phyloP scores from a whole-genome alignment of 2,797 vertebrate genomes.

The Tolypeutes matacus region DNA sequence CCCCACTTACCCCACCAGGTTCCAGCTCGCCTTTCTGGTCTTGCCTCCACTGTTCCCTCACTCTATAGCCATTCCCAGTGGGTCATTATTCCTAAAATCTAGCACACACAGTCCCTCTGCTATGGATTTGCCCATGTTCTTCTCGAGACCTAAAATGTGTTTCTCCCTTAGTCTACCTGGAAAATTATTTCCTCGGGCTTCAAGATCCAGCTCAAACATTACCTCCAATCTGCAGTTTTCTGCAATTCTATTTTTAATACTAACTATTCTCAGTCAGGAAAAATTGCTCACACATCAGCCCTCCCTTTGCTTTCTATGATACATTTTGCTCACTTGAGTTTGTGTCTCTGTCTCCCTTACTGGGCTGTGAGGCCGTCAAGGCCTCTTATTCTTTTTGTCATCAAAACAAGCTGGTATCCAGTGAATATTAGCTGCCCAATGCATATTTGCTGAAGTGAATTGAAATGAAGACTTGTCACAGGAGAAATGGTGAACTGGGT shows the following conservation, averaged over 20 bases:
- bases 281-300: neutral
- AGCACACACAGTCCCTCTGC: neutral
- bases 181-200: neutral
- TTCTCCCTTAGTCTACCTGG: neutral
- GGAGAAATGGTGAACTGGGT: neutral
- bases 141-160: neutral
- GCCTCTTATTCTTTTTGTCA: neutral
- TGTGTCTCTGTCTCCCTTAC: neutral
- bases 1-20: neutral
- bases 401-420: neutral
- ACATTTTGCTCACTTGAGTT: neutral
- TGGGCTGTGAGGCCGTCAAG: neutral
- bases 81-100: neutral
- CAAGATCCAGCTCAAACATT: neutral
- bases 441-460: neutral
- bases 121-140: neutral
- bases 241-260: neutral
- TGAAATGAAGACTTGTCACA: constrained; percentile 35
- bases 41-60: neutral
- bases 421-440: neutral
- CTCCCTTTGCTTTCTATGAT: neutral
- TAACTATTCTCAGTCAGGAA: neutral
- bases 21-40: neutral
- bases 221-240: neutral
- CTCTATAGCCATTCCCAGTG: neutral